These are phyloP conservation scores for Muschampia staudingeri DNA, from an alignment of 2,888 invertebrate species.

Conservation along the genomic window DNA sequence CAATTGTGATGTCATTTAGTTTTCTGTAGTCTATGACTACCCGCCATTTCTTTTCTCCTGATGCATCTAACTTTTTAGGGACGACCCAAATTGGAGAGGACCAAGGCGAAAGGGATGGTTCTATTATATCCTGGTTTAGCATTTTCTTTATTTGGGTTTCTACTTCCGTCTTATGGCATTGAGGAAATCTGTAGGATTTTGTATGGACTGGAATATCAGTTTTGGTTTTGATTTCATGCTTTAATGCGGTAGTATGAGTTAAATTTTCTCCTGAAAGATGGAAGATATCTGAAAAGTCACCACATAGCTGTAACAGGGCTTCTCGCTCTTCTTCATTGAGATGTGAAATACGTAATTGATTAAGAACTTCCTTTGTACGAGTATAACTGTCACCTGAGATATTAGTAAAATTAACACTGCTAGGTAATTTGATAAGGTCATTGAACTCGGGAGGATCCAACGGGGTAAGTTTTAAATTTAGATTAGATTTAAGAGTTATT, in stretches of 20 bases:
- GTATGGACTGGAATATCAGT: background rate
- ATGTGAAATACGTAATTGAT: background rate
- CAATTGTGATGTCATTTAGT: conserved; percentile 60
- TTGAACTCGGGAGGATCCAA: background rate
- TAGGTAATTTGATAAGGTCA: background rate
- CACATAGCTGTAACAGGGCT: background rate
- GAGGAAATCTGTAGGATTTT: background rate
- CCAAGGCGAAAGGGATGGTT: conserved; percentile 4
- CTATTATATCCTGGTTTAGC: background rate
- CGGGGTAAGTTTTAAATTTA: conserved; percentile 2
- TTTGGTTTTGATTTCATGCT: background rate
- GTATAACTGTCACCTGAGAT: background rate
- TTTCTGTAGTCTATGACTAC: conserved; percentile 53
- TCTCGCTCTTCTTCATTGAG: conserved; percentile 1
- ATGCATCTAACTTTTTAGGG: background rate
- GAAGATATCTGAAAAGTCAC: background rate
- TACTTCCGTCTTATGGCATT: conserved; percentile 6
- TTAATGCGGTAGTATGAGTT: background rate
- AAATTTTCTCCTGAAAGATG: background rate
- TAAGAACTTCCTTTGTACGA: background rate
- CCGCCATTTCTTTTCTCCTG: conserved; percentile 4
- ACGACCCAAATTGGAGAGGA: conserved; percentile 11
- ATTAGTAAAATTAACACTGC: background rate
- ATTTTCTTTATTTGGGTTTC: conserved; percentile 4
- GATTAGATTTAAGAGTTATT: background rate